A percentile compares a stretch with the other conserved stretches of the same genome.
These are phyloP conservation scores for Cryptus armator DNA, from an alignment of 2,888 invertebrate species.

Conservation along the genomic window DNA sequence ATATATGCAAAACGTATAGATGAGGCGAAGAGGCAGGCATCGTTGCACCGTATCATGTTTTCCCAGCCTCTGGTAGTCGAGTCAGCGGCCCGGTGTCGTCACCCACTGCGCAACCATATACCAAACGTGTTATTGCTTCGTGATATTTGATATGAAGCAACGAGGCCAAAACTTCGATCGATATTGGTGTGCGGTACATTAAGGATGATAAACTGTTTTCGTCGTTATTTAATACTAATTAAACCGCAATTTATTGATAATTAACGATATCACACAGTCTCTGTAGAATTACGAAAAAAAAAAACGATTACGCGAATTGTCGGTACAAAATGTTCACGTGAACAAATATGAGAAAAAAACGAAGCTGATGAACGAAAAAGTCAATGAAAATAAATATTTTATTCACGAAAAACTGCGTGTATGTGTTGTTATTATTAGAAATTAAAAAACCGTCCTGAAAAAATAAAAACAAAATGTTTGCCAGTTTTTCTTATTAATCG, in stretches of 20 bases:
- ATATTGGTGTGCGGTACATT: neutral
- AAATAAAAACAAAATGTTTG: too few species aligned
- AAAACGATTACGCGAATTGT: neutral
- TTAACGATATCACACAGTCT: neutral
- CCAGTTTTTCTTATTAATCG: too few species aligned
- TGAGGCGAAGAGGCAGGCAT: constrained; percentile 18
- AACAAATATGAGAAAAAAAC: neutral
- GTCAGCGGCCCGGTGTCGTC: constrained; percentile 13
- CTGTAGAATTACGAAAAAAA: neutral
- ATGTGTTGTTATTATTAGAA: too few species aligned
- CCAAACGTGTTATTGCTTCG: constrained; percentile 14
- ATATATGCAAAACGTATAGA: neutral
- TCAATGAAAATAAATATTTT: neutral
- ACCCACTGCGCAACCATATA: constrained; percentile 7
- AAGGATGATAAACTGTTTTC: constrained; percentile 1
- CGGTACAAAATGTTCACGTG: too few species aligned
- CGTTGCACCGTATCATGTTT: constrained; percentile 54
- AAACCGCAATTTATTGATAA: neutral
- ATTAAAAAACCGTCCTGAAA: too few species aligned
- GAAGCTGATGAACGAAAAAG: neutral
- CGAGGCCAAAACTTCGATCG: constrained; percentile 40
- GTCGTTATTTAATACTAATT: neutral
- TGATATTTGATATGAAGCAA: constrained; percentile 18
- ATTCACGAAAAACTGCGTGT: too few species aligned
- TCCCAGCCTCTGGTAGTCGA: constrained; percentile 39